A percentile compares a stretch with the other conserved stretches of the same genome.
phyloP scores from a whole-genome alignment of 1,140 invertebrate species.

The Drosophila burlai region DNA sequence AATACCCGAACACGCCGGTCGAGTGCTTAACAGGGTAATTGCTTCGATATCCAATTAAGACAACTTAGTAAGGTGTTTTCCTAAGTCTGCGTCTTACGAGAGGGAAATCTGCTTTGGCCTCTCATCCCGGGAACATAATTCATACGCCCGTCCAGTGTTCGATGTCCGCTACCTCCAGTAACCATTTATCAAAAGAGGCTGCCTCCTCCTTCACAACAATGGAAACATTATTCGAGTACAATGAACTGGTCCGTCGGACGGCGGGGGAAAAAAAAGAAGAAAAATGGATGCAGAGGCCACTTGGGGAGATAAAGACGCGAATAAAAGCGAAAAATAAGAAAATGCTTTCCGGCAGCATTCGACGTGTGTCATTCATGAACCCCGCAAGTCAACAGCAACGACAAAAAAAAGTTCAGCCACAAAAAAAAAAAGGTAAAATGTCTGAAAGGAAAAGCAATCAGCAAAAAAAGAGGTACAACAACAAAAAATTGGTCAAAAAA shows the following conservation, averaged over 20 bases:
- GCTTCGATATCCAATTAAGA: conserved; percentile 47
- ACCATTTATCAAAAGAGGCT: conserved; percentile 41
- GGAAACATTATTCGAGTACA: conserved; percentile 48
- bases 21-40: conserved; percentile 46
- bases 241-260: conserved; percentile 25
- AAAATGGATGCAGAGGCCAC: conserved; percentile 10
- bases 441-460: conserved; percentile 35
- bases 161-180: conserved; percentile 37
- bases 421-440: conserved; percentile 27
- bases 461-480: conserved; percentile 7
- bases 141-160: conserved; percentile 31
- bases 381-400: not conserved
- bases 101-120: not conserved
- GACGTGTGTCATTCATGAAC: conserved; percentile 64
- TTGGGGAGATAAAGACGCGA: conserved; percentile 42
- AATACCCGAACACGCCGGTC: conserved; percentile 23
- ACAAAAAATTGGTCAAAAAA: conserved; percentile 19
- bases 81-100: not conserved
- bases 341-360: conserved; percentile 62
- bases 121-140: conserved; percentile 31
- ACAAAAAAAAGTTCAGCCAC: conserved; percentile 27
- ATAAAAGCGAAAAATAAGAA: conserved; percentile 47
- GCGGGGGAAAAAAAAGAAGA: not conserved
- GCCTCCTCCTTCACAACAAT: conserved; percentile 38
- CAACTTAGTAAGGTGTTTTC: conserved; percentile 4